Evolutionary conservation across 2,113 vertebrate species (phyloP).

Genomic region (Thymallus thymallus): DNA sequence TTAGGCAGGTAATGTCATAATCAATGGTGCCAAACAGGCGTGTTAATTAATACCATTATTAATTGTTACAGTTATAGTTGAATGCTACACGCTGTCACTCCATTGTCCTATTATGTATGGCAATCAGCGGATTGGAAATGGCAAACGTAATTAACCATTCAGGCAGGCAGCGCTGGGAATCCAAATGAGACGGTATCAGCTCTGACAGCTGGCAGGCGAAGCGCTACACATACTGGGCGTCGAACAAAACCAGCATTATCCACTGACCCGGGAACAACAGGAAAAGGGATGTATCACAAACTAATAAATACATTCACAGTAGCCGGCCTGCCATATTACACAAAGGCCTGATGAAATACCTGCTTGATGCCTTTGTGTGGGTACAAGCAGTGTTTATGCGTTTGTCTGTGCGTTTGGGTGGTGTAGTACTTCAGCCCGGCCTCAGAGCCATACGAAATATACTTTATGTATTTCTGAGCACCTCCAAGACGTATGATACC

Average conservation of each 20-base stretch:
- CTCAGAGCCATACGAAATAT: background rate
- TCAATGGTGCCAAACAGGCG: constrained; percentile 82
- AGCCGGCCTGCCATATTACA: constrained; percentile 73
- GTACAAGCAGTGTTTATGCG: constrained; percentile 73
- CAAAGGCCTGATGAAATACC: constrained; percentile 76
- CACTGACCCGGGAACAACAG: constrained; percentile 71
- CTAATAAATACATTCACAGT: constrained; percentile 78
- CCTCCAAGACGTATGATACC: too few species aligned
- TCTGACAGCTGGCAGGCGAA: constrained; percentile 85
- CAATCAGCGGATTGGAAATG: constrained; percentile 92
- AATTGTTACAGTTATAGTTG: constrained; percentile 95
- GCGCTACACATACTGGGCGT: constrained; percentile 74
- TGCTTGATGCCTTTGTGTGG: constrained; percentile 76
- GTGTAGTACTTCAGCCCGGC: constrained; percentile 16
- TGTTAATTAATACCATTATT: constrained; percentile 96
- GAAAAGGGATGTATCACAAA: constrained; percentile 76
- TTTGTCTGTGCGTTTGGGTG: constrained; percentile 62
- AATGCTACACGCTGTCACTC: constrained; percentile 87
- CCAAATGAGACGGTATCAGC: constrained; percentile 72
- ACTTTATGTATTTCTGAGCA: too few species aligned
- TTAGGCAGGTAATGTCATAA: constrained; percentile 89
- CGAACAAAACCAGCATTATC: constrained; percentile 79
- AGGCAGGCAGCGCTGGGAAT: constrained; percentile 74
- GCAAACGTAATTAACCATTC: constrained; percentile 94
- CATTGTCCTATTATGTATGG: constrained; percentile 86